Base-by-base conservation (phyloP, 2,797 vertebrate genomes). In the Nothura maculosa region DNA sequence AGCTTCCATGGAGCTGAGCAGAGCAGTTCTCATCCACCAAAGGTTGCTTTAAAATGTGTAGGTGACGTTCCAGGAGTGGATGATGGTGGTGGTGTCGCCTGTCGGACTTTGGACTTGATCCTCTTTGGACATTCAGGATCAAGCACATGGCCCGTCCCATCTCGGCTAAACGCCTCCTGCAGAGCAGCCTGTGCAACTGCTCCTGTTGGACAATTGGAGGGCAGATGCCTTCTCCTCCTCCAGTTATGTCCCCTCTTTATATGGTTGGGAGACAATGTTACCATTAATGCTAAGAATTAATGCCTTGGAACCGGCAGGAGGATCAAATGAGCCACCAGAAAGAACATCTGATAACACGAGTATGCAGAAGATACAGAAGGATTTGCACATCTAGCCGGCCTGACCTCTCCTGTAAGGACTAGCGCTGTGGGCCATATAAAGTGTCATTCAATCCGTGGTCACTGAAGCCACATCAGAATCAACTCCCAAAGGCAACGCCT, bases 361-460 rank as follows among this genome's bases (percentile, higher is more conserved):
- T 13, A n/a, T 38, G 18, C 6, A 15, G 10, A 50, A 48, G 69
- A 12, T 64, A 28, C 64, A 13, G 47, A 54, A 50, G 78, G 61
- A 21, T 58, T 79, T 76, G 52, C 34, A 18, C 47, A 14, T 30
- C 34, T 76, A 27, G 45, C 42, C 47, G n/a, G 40, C 47, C 14
- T 54, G 18, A 9, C 28, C 25, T 11, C 27, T 27, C n/a, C 36
- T 21, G 10, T 1, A 30, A 32, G 57, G 61, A 40, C 24, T 3
- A 19, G 52, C 77, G 54, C 64, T 57, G 43, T 8, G 69, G 38
- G 43, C 74, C 11, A n/a, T 7, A 18, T 19, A 4, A 0, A 8
- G 67, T 36, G 5, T 72, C 34, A 1, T 22, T 54, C 63, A 34
- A 1, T 11, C 20, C 32, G 36, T 0, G 0, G 32, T 42, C 36